Conservation (phyloP, 2,797 vertebrate species). For the Orestias chungarensis region DNA sequence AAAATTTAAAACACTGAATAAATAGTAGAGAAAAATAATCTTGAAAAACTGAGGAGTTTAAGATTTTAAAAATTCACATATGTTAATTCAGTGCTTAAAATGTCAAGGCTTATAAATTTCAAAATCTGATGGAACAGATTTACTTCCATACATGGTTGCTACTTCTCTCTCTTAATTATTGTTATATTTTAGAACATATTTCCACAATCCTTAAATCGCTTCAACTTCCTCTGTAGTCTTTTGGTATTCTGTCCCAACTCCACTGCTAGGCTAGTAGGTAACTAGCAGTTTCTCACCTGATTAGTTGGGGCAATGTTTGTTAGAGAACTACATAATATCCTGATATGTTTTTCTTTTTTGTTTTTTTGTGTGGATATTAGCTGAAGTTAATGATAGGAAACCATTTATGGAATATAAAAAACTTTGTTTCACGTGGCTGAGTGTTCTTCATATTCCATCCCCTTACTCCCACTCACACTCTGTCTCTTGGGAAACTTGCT, state of each 20-base stretch:
- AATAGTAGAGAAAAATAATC: too few species aligned
- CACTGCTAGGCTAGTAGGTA: neutral
- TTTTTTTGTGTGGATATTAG: neutral
- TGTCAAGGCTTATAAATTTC: too few species aligned
- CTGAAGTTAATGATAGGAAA: neutral
- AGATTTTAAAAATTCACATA: too few species aligned
- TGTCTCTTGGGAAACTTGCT: conserved; percentile 45
- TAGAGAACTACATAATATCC: neutral
- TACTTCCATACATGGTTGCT: neutral
- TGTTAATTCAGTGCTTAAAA: too few species aligned
- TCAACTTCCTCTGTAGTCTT: neutral
- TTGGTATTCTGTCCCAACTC: neutral
- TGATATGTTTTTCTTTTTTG: too few species aligned
- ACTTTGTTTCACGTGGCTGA: conserved; percentile 20
- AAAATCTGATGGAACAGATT: too few species aligned
- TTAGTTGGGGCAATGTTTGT: neutral
- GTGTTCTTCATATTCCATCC: conserved; percentile 31
- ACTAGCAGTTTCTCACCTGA: neutral
- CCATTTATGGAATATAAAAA: conserved; percentile 16
- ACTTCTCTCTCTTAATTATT: neutral
- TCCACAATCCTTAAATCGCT: neutral
- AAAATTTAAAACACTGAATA: too few species aligned
- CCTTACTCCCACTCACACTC: conserved; percentile 54
- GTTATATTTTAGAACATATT: neutral
- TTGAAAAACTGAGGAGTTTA: too few species aligned